Evolutionary conservation across 2,113 vertebrate genomes (phyloP).

Genomic region (Oenanthe melanoleuca): DNA sequence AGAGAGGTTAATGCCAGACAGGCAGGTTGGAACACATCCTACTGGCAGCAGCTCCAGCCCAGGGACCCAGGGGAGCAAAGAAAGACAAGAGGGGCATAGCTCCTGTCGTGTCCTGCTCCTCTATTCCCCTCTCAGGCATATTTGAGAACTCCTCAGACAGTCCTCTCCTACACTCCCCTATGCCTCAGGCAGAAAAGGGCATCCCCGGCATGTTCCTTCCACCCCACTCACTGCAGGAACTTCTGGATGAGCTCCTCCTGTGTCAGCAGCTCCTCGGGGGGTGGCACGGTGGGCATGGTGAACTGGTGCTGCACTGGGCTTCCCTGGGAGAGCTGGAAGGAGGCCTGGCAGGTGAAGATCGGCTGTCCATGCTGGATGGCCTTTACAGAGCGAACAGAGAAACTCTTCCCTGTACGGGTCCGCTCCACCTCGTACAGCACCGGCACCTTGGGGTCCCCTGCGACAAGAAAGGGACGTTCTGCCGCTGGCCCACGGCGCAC

Average conservation of each 20-base stretch:
- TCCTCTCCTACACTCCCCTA: background rate
- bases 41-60: background rate
- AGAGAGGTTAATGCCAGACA: accelerated
- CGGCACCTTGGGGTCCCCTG: conserved; percentile 90
- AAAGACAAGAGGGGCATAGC: background rate
- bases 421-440: conserved; percentile 93
- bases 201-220: accelerated
- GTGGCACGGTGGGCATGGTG: conserved; percentile 86
- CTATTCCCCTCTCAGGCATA: background rate
- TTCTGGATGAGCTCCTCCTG: conserved; percentile 81
- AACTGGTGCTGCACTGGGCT: conserved; percentile 91
- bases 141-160: background rate
- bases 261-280: conserved; percentile 83
- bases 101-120: background rate
- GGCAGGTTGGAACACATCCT: background rate
- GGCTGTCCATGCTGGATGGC: conserved; percentile 90
- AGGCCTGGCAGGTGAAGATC: conserved; percentile 90
- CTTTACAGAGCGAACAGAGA: conserved; percentile 88
- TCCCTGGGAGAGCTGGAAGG: conserved; percentile 85
- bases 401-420: conserved; percentile 87
- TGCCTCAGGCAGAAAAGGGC: accelerated
- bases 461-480: background rate
- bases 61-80: background rate
- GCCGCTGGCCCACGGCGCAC: background rate
- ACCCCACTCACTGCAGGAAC: conserved; percentile 80